Base-by-base conservation (phyloP, 64 coral and sea anemone species). In the Catalaphyllia jardinei region DNA sequence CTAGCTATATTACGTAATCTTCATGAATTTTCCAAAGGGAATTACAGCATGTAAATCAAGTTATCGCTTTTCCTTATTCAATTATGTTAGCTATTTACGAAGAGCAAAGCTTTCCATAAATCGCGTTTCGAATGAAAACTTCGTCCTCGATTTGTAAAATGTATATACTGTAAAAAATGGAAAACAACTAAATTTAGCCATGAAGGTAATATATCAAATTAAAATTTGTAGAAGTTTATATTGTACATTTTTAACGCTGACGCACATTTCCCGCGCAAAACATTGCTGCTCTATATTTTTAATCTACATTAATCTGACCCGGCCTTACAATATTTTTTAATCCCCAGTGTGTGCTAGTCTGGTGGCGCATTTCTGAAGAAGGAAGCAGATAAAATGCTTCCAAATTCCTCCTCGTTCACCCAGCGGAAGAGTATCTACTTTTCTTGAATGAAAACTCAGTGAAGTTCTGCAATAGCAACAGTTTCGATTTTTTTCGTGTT, bases 131-230 rank as follows among this genome's bases (percentile, higher is more conserved):
- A 10, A 10, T 22, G 17, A 35, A 31, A 35, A 1, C 28, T 4
- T 6, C 20, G 24, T 25, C 30, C 17, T 11, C 1, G 18, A 16
- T 8, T 20, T 24, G 29, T 33, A 83, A 83, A 42, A 12, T 61
- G 31, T 31, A 67, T 27, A 69, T 69, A 69, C 24, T 69, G 65
- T 69, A 64, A 24, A 60, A 31, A 81, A 62, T 51, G 31, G 31
- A 35, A 63, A 63, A 24, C 39, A 25, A 10, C 31, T 83, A 83
- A 83, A 83, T 65, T 65, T 83, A 67, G 60, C 59, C 60, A 67
- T 83, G 79, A 83, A 22, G 33, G n/a, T 65, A 57, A 57, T 24
- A 57, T 24, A 28, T 8, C 46, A 46, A 85, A 85, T 52, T 85
- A 24, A 77, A 46, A 50, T 24, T 42, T 2, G 39, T 14, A 51